Conservation (phyloP, 1,140 invertebrate genomes). For the Caenorhabditis inopinata region DNA sequence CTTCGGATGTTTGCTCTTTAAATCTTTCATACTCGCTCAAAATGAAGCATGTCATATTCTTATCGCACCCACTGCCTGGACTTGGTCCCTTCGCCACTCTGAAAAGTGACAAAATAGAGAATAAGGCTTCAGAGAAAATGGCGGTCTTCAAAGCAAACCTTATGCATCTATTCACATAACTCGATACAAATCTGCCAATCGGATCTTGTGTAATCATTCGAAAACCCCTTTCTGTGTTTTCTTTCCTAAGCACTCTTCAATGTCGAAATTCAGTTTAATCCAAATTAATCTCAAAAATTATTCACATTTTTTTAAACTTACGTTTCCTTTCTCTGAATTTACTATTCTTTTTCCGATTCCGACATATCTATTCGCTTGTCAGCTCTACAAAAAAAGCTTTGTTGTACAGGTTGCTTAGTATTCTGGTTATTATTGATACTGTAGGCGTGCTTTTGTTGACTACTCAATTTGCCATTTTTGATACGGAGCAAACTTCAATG, state of each 20-base stretch:
- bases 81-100: slow-evolving; percentile 13
- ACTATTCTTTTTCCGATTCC: slow-evolving; percentile 28
- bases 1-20: not conserved
- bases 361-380: not conserved
- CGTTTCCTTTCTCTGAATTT: not conserved
- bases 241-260: not conserved
- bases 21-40: slow-evolving; percentile 33
- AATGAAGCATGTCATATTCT: slow-evolving; percentile 43
- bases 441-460: slow-evolving; percentile 42
- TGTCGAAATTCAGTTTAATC: slow-evolving; percentile 6
- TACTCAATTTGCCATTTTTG: slow-evolving; percentile 24
- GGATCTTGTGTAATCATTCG: slow-evolving; percentile 35
- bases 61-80: slow-evolving; percentile 40
- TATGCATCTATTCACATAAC: slow-evolving; percentile 44
- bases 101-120: slow-evolving; percentile 4
- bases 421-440: slow-evolving; percentile 33
- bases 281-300: too few relatives aligned
- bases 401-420: slow-evolving; percentile 36
- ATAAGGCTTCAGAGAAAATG: not conserved
- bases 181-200: slow-evolving; percentile 37
- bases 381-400: not conserved
- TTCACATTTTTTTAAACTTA: not conserved
- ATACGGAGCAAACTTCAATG: slow-evolving; percentile 1
- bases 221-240: not conserved
- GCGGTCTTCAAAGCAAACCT: slow-evolving; percentile 7